Conservation (phyloP, 2,888 invertebrate species). For the Pandemis heparana region DNA sequence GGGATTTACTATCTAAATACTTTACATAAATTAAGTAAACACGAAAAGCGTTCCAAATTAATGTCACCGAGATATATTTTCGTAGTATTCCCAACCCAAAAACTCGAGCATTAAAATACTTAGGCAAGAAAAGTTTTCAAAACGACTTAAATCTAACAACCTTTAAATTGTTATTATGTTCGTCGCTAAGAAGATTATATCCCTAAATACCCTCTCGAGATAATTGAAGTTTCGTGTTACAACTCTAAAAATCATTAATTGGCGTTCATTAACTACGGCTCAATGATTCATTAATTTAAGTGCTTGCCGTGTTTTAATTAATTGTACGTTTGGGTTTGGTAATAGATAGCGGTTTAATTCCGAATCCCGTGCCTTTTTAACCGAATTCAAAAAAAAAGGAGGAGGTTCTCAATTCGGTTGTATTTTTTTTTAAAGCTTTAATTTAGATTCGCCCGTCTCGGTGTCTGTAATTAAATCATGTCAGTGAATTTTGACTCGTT, state of each 20-base stretch:
- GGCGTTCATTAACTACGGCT: conserved; percentile 10
- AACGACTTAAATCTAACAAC: conserved; percentile 10
- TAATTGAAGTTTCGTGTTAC: conserved; percentile 36
- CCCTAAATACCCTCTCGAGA: conserved; percentile 6
- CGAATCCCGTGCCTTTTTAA: too few relatives aligned
- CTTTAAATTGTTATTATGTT: conserved; percentile 31
- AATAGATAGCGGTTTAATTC: background rate
- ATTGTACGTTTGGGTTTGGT: background rate
- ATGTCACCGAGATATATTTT: background rate
- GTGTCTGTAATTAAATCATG: too few relatives aligned
- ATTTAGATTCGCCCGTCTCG: too few relatives aligned
- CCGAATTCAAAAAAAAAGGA: too few relatives aligned
- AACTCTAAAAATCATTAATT: conserved; percentile 19
- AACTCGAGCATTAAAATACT: conserved; percentile 2
- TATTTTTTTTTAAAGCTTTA: too few relatives aligned
- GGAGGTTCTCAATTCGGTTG: too few relatives aligned
- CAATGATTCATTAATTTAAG: conserved; percentile 3
- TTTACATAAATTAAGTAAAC: background rate
- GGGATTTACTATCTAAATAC: too few relatives aligned
- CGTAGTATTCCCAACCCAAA: conserved; percentile 6
- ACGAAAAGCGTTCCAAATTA: background rate
- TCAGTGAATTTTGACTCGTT: too few relatives aligned
- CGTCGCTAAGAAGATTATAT: conserved; percentile 25
- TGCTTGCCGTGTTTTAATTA: background rate
- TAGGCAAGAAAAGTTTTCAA: conserved; percentile 3